Base-by-base conservation (phyloP, 2,888 invertebrate species). In the Hypsopygia costalis region DNA sequence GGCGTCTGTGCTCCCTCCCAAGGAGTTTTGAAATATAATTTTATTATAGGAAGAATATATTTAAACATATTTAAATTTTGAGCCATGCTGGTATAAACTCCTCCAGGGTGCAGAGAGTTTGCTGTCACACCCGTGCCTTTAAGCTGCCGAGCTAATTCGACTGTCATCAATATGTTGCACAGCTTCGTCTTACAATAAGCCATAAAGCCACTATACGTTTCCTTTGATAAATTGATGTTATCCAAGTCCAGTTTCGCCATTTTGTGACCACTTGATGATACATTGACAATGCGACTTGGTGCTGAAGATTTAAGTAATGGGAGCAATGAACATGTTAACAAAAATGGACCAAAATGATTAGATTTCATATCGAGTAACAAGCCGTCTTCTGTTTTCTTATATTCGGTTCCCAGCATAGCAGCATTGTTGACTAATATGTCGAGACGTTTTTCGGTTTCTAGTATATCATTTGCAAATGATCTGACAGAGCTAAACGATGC, bases 101-200 rank as follows among this genome's bases (percentile, higher is more conserved):
- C 89, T 11, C 96, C 96, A 0, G 96, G 96, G 80, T 95, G 95
- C 36, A 95, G 76, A 53, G 92, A 93, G 65, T 95, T 95, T 0
- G 90, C 93, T 0, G 94, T 94, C 0, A 95, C 92, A 6, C 91
- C 91, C 1, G 92, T 91, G 1, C 91, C 93, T 61, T 93, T 90
- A 40, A 95, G 68, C 35, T 92, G 89, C 36, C 90, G 87, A 4
- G 93, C 92, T 47, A 95, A 69, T 71, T 95, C 95, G 16, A 90
- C 71, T 0, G 93, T 91, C 58, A 91, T 91, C 6, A 92, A 57
- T 11, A 91, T 59, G 55, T 88, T 90, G 6, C 91, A 92, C 27
- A 92, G 65, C 76, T 92, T 92, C 4, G 55, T 41, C 27, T 51
- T 52, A 8, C 38, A 31, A 11, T 62, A 64, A 1, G 46, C 44